Evolutionary conservation across 2,888 invertebrate species (phyloP).

Genomic region (Dynastes maya): DNA sequence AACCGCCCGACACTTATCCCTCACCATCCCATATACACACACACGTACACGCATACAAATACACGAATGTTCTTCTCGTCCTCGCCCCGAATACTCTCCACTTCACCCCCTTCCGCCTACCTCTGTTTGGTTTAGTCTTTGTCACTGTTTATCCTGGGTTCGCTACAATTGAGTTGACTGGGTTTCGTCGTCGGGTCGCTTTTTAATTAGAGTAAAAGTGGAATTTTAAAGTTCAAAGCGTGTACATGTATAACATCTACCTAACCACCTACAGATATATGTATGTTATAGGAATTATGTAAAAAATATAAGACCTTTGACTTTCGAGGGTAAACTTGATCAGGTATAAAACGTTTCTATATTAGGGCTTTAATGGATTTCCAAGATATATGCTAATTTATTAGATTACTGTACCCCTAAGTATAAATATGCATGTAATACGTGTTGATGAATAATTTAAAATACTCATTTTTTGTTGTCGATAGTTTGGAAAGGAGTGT

Average conservation of each 20-base stretch:
- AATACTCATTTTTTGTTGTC: no score
- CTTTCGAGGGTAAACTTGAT: slow-evolving; percentile 10
- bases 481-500: no score
- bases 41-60: slow-evolving; percentile 19
- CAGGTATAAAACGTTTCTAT: slow-evolving; percentile 11
- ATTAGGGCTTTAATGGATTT: background rate
- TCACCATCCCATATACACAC: slow-evolving; percentile 50
- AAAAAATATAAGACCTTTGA: slow-evolving; percentile 29
- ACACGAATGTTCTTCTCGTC: slow-evolving; percentile 24
- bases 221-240: slow-evolving; percentile 32
- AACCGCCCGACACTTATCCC: slow-evolving; percentile 51
- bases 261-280: no score
- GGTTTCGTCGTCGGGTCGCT: slow-evolving; percentile 21
- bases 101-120: slow-evolving; percentile 54
- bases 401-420: no score
- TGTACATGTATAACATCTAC: background rate
- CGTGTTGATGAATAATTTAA: no score
- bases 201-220: slow-evolving; percentile 40
- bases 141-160: slow-evolving; percentile 66
- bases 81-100: background rate
- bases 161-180: slow-evolving; percentile 61
- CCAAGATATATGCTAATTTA: background rate
- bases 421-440: no score
- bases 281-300: background rate
- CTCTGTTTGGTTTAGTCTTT: slow-evolving; percentile 58